These are phyloP conservation scores for Craterocephalus amniculus DNA, from an alignment of 2,797 vertebrate genomes.

Conservation along the genomic window DNA sequence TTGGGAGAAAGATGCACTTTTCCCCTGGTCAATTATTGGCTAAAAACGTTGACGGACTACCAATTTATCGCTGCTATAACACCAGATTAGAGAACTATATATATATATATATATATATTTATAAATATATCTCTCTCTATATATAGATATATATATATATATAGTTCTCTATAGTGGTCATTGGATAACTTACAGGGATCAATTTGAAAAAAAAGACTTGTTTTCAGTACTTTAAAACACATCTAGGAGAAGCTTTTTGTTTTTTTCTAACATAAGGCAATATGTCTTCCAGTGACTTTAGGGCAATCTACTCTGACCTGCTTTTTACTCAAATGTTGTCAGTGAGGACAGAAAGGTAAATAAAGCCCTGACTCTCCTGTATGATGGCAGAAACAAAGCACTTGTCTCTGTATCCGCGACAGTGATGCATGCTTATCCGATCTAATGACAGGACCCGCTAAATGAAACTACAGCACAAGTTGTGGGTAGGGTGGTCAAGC, in stretches of 20 bases:
- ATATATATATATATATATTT: too few species aligned
- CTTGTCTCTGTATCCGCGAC: constrained; percentile 18
- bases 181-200: too few species aligned
- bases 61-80: not conserved
- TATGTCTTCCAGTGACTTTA: not conserved
- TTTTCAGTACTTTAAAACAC: not conserved
- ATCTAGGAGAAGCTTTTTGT: constrained; percentile 13
- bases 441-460: constrained; percentile 17
- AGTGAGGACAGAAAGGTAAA: not conserved
- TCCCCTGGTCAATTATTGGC: not conserved
- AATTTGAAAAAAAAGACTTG: constrained; percentile 7
- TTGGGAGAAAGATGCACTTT: not conserved
- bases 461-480: constrained; percentile 29
- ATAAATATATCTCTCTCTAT: too few species aligned
- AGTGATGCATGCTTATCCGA: constrained; percentile 30
- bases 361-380: constrained; percentile 14
- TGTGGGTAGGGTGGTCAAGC: constrained; percentile 22
- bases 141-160: too few species aligned
- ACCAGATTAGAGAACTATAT: not conserved
- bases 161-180: too few species aligned
- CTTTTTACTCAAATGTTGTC: constrained; percentile 4
- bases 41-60: too few species aligned
- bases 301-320: not conserved
- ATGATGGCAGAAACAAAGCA: constrained; percentile 15
- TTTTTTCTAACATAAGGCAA: not conserved